phyloP scores from a whole-genome alignment of 2,888 invertebrate species.

The Nebria brevicollis region DNA sequence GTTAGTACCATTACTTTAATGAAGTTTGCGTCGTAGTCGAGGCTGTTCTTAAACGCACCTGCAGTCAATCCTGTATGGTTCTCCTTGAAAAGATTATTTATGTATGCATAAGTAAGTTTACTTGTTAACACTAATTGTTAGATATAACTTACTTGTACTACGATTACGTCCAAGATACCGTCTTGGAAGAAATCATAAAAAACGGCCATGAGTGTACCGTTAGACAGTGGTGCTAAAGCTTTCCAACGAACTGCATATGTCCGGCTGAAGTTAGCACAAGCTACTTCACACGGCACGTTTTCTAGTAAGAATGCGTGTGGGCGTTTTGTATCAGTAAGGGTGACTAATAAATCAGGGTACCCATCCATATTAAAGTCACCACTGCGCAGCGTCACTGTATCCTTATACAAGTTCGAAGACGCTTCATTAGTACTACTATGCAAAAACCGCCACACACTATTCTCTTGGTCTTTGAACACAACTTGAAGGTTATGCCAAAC shows the following conservation, averaged over 20 bases:
- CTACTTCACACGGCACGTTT: constrained; percentile 77
- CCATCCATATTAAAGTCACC: constrained; percentile 98
- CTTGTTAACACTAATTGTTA: neutral
- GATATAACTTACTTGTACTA: constrained; percentile 70
- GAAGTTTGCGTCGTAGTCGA: constrained; percentile 95
- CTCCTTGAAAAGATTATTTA: constrained; percentile 51
- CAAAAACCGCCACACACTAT: constrained; percentile 76
- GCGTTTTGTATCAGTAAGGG: constrained; percentile 64
- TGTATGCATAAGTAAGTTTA: no score
- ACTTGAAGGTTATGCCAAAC: constrained; percentile 78
- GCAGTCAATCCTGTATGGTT: constrained; percentile 67
- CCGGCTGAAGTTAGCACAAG: constrained; percentile 72
- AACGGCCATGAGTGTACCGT: constrained; percentile 82
- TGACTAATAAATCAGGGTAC: constrained; percentile 89
- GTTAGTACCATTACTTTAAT: constrained; percentile 94
- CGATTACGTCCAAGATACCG: constrained; percentile 90
- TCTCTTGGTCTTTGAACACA: constrained; percentile 74
- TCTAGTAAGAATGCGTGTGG: constrained; percentile 79
- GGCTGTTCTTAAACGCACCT: constrained; percentile 84
- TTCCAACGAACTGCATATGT: constrained; percentile 84
- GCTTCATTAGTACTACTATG: constrained; percentile 51
- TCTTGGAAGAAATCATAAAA: constrained; percentile 96
- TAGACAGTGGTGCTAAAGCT: constrained; percentile 75
- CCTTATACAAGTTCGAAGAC: constrained; percentile 55
- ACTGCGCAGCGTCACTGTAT: constrained; percentile 77